Percentiles rank a stretch among this genome's conserved stretches.
These are phyloP conservation scores for Torymus aiolomorphi DNA, from an alignment of 2,888 invertebrate genomes.

Conservation along the genomic window DNA sequence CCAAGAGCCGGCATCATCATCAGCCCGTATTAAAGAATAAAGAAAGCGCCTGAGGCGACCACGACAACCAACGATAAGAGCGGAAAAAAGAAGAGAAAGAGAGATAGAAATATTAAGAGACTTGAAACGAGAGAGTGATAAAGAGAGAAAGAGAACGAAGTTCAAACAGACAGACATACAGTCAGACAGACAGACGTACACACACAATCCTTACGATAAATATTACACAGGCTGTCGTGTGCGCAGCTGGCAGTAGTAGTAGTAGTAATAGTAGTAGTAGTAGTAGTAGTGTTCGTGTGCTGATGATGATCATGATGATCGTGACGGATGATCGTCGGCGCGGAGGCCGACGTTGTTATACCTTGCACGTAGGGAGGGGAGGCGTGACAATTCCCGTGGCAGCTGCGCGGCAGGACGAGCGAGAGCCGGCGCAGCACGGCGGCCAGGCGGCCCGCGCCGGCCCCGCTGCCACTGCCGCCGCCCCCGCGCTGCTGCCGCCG, in stretches of 20 bases:
- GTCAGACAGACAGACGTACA: conserved; percentile 38
- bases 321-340: conserved; percentile 7
- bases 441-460: conserved; percentile 44
- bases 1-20: no score
- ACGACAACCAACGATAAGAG: no score
- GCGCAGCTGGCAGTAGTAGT: background rate
- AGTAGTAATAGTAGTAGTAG: background rate
- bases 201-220: background rate
- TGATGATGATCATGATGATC: background rate
- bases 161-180: background rate
- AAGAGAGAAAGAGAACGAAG: conserved; percentile 16
- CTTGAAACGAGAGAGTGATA: background rate
- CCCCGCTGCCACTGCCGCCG: conserved; percentile 50
- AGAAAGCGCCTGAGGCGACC: no score
- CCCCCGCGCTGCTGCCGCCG: conserved; percentile 77
- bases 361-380: conserved; percentile 56
- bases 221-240: background rate
- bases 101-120: no score
- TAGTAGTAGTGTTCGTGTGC: background rate
- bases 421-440: conserved; percentile 53
- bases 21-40: no score
- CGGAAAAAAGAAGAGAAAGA: no score
- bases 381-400: conserved; percentile 56
- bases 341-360: conserved; percentile 32
- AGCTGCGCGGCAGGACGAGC: conserved; percentile 56